These are phyloP conservation scores for Standfussiana lucernea DNA, from an alignment of 2,888 invertebrate species.

Conservation along the genomic window DNA sequence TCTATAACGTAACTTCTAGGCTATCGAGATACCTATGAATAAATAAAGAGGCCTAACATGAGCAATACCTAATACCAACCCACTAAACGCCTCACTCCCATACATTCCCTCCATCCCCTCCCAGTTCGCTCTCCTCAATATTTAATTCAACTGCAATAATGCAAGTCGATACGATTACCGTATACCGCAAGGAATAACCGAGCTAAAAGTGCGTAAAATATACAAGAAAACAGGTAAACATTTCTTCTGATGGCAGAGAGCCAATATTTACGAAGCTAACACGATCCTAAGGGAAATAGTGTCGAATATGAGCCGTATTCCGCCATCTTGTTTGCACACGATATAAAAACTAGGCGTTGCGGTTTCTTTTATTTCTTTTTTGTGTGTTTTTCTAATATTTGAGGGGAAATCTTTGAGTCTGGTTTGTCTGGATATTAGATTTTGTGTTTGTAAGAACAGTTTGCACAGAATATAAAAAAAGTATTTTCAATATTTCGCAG, in stretches of 20 bases:
- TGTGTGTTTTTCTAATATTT: constrained; percentile 57
- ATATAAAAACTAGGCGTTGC: constrained; percentile 57
- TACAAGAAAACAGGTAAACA: constrained; percentile 68
- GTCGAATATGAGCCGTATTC: constrained; percentile 72
- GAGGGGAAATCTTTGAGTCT: constrained; percentile 10
- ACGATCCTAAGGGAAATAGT: constrained; percentile 78
- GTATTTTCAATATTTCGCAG: constrained; percentile 6
- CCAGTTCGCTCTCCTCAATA: constrained; percentile 43
- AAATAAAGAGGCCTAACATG: constrained; percentile 33
- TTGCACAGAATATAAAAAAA: neutral
- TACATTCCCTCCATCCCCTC: constrained; percentile 1
- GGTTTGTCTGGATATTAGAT: constrained; percentile 24
- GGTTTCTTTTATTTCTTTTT: constrained; percentile 41
- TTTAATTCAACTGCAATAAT: constrained; percentile 64
- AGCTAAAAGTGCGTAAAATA: constrained; percentile 66
- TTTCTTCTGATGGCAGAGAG: constrained; percentile 61
- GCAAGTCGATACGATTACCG: constrained; percentile 56
- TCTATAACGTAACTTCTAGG: neutral
- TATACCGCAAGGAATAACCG: constrained; percentile 59
- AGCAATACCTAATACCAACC: constrained; percentile 20
- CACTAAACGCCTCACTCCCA: constrained; percentile 24
- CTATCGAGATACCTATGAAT: constrained; percentile 20
- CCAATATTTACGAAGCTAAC: constrained; percentile 76
- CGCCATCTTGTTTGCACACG: constrained; percentile 59
- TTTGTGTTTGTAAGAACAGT: constrained; percentile 10